phyloP scores from a whole-genome alignment of 53 echinoderm and acorn worm species.

The Actinopyga echinites region DNA sequence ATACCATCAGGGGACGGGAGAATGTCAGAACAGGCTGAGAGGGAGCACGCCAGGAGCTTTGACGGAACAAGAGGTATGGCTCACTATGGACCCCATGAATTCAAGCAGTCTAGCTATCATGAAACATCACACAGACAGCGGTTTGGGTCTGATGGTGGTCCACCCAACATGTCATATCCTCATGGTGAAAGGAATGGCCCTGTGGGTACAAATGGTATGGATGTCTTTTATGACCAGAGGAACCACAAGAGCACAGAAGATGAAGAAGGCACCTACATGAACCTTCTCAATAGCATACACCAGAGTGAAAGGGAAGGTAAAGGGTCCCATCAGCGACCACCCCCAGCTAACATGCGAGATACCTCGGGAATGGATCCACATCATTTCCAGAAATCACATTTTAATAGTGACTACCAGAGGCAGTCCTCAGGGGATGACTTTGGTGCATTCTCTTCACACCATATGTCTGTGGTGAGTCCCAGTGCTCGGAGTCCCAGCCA shows the following conservation, averaged over 20 bases:
- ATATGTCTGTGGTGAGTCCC: neutral
- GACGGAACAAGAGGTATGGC: slow-evolving; percentile 2
- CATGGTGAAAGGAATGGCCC: slow-evolving; percentile 13
- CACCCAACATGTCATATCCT: neutral
- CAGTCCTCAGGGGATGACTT: slow-evolving; percentile 28
- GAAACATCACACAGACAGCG: neutral
- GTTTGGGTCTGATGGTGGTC: neutral
- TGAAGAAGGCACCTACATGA: neutral
- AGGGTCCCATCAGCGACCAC: neutral
- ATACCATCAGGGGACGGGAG: slow-evolving; percentile 6
- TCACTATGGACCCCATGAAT: slow-evolving; percentile 23
- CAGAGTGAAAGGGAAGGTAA: neutral
- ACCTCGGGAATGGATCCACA: neutral
- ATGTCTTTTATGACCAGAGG: slow-evolving; percentile 29
- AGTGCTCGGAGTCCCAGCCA: slow-evolving; percentile 10
- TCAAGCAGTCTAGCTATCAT: neutral
- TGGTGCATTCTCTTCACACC: neutral
- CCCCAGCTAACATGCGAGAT: neutral
- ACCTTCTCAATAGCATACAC: slow-evolving; percentile 14
- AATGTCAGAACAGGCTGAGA: neutral
- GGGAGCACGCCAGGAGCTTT: neutral
- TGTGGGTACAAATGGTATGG: slow-evolving; percentile 4
- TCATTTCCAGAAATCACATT: neutral
- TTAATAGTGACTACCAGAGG: slow-evolving; percentile 10
- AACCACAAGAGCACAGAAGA: slow-evolving; percentile 1